These are phyloP conservation scores for Archips crataeganus DNA, from an alignment of 2,888 invertebrate species.

Conservation along the genomic window DNA sequence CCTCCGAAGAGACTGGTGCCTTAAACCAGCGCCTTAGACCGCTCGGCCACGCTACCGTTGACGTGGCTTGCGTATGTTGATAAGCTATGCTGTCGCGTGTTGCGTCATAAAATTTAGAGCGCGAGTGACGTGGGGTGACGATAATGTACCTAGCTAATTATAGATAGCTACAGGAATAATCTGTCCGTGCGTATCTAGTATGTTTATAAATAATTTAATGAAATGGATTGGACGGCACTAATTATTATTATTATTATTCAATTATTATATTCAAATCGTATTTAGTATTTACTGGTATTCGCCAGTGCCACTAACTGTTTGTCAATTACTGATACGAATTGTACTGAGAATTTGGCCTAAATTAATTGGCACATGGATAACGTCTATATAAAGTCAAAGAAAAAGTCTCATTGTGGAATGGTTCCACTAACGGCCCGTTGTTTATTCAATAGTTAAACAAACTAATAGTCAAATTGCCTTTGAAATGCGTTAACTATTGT, in stretches of 20 bases:
- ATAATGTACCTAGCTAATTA: constrained; percentile 23
- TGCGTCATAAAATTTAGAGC: constrained; percentile 20
- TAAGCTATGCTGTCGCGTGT: background rate
- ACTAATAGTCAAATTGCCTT: too few species aligned
- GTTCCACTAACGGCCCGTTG: too few species aligned
- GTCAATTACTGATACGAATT: too few species aligned
- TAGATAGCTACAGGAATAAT: background rate
- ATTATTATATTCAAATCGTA: background rate
- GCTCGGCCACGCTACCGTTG: constrained; percentile 93
- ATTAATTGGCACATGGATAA: too few species aligned
- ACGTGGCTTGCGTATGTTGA: constrained; percentile 14
- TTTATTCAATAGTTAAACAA: too few species aligned
- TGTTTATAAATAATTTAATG: background rate
- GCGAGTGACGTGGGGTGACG: constrained; percentile 5
- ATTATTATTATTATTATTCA: background rate
- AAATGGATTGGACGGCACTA: background rate
- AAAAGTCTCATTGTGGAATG: too few species aligned
- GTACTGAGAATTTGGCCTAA: too few species aligned
- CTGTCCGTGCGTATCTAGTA: background rate
- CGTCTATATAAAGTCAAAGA: too few species aligned
- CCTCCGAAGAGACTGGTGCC: constrained; percentile 96
- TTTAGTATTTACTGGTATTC: too few species aligned
- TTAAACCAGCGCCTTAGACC: constrained; percentile 96
- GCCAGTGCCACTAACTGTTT: too few species aligned
- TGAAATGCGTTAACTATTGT: too few species aligned